A percentile compares a stretch with the other conserved stretches of the same genome.
These are phyloP conservation scores for Meleagris gallopavo DNA, from an alignment of 2,113 vertebrate genomes.

Conservation along the genomic window DNA sequence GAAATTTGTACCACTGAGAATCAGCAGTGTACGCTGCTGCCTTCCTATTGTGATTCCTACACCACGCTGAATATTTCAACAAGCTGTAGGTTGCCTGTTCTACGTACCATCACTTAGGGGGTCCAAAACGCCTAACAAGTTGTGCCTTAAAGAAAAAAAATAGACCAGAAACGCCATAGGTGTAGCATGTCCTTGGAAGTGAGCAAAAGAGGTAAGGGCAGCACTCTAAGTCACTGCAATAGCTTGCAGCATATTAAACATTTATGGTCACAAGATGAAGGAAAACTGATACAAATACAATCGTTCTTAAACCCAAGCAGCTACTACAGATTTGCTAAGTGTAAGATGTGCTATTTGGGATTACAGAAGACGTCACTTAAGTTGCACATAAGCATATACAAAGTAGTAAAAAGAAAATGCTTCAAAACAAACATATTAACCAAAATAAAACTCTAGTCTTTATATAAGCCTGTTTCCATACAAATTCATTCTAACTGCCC, in stretches of 20 bases:
- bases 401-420: background rate
- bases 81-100: background rate
- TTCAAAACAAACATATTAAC: background rate
- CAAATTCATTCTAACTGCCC: background rate
- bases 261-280: background rate
- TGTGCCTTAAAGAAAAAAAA: background rate
- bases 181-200: background rate
- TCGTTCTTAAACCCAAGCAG: constrained; percentile 1
- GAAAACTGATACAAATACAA: background rate
- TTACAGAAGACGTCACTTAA: constrained; percentile 7
- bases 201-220: background rate
- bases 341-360: background rate
- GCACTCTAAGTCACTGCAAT: background rate
- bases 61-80: background rate
- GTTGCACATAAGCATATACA: background rate
- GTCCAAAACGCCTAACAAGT: background rate
- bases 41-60: background rate
- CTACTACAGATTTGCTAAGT: background rate
- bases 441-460: background rate
- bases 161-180: background rate
- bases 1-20: background rate
- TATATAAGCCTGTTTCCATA: background rate
- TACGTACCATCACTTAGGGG: rapidly evolving
- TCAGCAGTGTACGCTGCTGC: background rate
- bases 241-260: background rate